Evolutionary conservation across 1,140 invertebrate species (phyloP), one percentile per base, ranked within the genome.

Genomic region (Calycopis cecrops): DNA sequence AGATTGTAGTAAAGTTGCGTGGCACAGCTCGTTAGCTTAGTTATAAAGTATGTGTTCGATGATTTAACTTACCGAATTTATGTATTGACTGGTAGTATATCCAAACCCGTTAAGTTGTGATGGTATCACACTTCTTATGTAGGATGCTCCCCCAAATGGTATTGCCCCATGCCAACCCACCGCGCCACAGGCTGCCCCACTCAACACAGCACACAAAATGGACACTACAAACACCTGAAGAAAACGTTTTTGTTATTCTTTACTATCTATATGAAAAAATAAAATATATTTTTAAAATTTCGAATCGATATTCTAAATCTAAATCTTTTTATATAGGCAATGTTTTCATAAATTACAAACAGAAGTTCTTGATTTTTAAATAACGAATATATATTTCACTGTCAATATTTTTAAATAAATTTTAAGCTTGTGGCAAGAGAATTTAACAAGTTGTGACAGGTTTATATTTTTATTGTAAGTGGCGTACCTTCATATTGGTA

Each of bases 401-500:
- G 2, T 28, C 6, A 28, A 28, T 28, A 28, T 28, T 28, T 2
- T 6, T 28, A 2, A 28, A 28, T 28, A 2, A 28, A 28, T 28
- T 28, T 28, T 28, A 28, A 28, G 6, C 21, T 28, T 28, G 6
- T 28, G 6, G 21, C 6, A 2, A 28, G 21, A 6, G 6, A 28
- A 28, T 28, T 28, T 2, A 28, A 28, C 21, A 28, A 28, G 2
- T 28, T 28, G 21, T 28, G 21, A 28, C 21, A 3, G 21, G 21
- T 48, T 47, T 49, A 9, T 1, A 12, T 49, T 34, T 28, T 28
- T 28, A 28, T 28, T 2, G 21, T 28, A 44, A 9, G 11, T 42
- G 59, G 47, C 67, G 71, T 79, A 81, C 80, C 80, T 84, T 84
- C 80, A 84, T 84, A 63, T 71, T 68, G 60, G 65, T 68, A 71